A percentile compares a stretch with the other conserved stretches of the same genome.
Evolutionary conservation across 2,797 vertebrate species (phyloP).

Genomic region (Toxotes lorentzi): DNA sequence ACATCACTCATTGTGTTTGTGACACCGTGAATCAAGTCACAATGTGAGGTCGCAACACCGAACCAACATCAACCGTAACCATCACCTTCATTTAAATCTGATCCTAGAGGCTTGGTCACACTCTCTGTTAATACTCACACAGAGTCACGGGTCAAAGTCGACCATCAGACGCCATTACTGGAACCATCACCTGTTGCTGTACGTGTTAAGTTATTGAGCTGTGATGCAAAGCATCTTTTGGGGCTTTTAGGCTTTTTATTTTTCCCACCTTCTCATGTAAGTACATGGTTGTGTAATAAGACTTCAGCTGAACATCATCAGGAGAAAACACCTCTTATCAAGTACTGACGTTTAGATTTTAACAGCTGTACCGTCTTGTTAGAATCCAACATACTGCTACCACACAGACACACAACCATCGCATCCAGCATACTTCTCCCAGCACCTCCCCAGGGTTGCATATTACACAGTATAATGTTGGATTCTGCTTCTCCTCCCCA

Average conservation of each 20-base stretch:
- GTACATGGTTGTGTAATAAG: background rate
- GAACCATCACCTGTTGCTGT: background rate
- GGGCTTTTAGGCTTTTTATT: background rate
- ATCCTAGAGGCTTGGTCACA: no score
- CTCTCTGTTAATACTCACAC: no score
- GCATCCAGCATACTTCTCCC: slow-evolving; percentile 10
- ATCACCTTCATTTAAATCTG: no score
- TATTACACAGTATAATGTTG: slow-evolving; percentile 41
- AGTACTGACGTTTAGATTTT: background rate
- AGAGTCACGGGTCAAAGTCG: background rate
- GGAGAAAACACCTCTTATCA: background rate
- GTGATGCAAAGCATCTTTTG: background rate
- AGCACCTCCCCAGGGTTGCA: slow-evolving; percentile 45
- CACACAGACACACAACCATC: slow-evolving; percentile 18
- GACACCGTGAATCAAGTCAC: background rate
- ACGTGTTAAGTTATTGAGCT: background rate
- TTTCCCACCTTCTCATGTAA: background rate
- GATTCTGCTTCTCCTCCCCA: slow-evolving; percentile 58
- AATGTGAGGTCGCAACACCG: background rate
- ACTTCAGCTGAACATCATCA: no score
- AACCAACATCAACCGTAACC: no score
- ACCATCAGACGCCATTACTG: background rate
- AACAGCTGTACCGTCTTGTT: background rate
- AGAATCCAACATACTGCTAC: slow-evolving; percentile 1
- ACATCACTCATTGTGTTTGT: background rate